Evolutionary conservation across 2,797 vertebrate species (phyloP), one percentile per base, ranked within the genome.

Genomic region (Acomys russatus): DNA sequence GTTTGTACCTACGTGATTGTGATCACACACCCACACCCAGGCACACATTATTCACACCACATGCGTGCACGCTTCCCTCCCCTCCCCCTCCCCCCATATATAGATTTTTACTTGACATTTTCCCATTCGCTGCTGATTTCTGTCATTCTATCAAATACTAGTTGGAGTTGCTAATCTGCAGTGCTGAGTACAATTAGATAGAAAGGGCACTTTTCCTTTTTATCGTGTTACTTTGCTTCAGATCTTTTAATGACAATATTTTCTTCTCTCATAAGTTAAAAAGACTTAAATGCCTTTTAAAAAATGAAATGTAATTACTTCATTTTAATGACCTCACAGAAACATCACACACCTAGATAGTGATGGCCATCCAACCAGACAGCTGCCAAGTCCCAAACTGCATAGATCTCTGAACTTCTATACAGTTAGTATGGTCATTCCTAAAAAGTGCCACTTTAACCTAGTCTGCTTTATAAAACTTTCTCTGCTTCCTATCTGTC

Each of bases 61-160:
- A 78, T 3, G 9, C 14, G 51, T 44, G 1, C 14, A 14, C 14
- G 3, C 44, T 51, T 6, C 14, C 30, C 64, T 94, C 44, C 11
- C 88, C 23, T 30, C 44, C 11, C 88, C 23, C 23, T 84, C 90
- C 59, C 25, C 35, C 88, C 74, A n/a, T 1, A n/a, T 1, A 10
- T 68, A 79, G 56, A 87, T 78, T 95, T 25, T 91, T 87, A 49
- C 10, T 82, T 96, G 82, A 56, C 66, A 30, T n/a, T 88, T 94
- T 35, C 25, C 2, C 44, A 30, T 54, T 92, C 44, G 85, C n/a
- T 35, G 63, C 8, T 51, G 15, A 85, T 76, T 82, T 61, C 71
- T 94, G 18, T 89, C 18, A 11, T 83, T 93, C 10, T 93, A 8
- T 49, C 93, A 94, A 88, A 61, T 94, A 44, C 1, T 88, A 5